A percentile compares a stretch with the other conserved stretches of the same genome.
Evolutionary conservation across 2,113 vertebrate species (phyloP).

Genomic region (Riparia riparia): DNA sequence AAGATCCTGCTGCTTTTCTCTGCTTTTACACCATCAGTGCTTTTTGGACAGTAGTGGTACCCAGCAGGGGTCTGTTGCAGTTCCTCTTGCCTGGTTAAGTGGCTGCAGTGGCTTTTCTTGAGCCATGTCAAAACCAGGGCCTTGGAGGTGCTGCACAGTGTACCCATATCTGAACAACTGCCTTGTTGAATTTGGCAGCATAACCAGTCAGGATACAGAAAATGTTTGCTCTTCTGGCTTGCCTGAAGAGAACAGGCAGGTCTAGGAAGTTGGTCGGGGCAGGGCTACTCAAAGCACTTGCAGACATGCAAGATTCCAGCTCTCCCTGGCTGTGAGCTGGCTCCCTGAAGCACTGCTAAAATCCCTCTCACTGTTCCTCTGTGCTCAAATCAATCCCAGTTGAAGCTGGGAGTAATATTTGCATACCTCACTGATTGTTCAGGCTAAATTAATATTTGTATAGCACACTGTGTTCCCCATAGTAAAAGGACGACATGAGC

Average conservation of each 20-base stretch:
- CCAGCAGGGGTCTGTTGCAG: not conserved
- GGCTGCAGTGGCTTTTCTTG: not conserved
- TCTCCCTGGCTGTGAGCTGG: not conserved
- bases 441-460: slow-evolving; percentile 61
- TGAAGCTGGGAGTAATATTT: slow-evolving; percentile 35
- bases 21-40: not conserved
- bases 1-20: not conserved
- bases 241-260: not conserved
- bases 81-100: not conserved
- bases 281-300: not conserved
- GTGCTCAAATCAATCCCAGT: not conserved
- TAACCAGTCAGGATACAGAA: not conserved
- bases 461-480: slow-evolving; percentile 27
- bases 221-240: not conserved
- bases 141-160: not conserved
- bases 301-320: not conserved
- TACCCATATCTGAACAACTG: not conserved
- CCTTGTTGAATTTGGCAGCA: not conserved
- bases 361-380: not conserved
- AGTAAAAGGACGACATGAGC: not conserved
- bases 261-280: not conserved
- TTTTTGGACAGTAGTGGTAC: not conserved
- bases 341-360: not conserved
- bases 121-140: not conserved
- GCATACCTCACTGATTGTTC: slow-evolving; percentile 40